phyloP scores from a whole-genome alignment of 2,797 vertebrate genomes.

The Cossypha caffra region DNA sequence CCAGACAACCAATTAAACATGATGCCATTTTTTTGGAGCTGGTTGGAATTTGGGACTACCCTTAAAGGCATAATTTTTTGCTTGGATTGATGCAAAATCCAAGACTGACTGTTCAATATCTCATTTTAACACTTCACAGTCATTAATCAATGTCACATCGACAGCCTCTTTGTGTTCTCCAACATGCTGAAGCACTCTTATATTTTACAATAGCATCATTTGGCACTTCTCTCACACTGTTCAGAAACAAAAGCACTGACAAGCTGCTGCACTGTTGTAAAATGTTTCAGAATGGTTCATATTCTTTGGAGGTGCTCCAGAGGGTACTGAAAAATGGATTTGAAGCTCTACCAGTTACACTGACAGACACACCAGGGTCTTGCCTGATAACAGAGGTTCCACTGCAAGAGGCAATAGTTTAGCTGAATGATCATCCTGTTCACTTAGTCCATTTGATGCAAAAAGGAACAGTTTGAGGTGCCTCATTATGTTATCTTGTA shows the following conservation, averaged over 20 bases:
- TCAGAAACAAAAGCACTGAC: conserved; percentile 59
- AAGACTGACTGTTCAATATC: background rate
- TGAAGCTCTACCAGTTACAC: background rate
- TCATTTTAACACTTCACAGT: conserved; percentile 1
- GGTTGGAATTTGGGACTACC: background rate
- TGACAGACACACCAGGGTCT: background rate
- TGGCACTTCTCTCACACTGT: conserved; percentile 17
- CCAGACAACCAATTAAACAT: background rate
- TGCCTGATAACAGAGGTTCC: background rate
- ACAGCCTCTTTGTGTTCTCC: background rate
- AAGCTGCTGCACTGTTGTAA: conserved; percentile 19
- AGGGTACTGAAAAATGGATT: background rate
- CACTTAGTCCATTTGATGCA: background rate
- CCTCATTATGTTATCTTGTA: background rate
- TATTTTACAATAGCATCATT: conserved; percentile 9
- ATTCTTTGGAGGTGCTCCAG: background rate
- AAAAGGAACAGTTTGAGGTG: background rate
- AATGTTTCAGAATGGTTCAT: conserved; percentile 13
- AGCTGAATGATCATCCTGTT: background rate
- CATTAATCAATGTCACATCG: conserved; percentile 21
- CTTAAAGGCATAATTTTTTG: background rate
- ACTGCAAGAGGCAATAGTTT: background rate
- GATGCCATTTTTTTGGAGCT: background rate
- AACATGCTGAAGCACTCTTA: background rate
- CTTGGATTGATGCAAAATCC: conserved; percentile 5